Base-by-base conservation (phyloP, 2,113 vertebrate genomes). In the Cyprinus carpio region DNA sequence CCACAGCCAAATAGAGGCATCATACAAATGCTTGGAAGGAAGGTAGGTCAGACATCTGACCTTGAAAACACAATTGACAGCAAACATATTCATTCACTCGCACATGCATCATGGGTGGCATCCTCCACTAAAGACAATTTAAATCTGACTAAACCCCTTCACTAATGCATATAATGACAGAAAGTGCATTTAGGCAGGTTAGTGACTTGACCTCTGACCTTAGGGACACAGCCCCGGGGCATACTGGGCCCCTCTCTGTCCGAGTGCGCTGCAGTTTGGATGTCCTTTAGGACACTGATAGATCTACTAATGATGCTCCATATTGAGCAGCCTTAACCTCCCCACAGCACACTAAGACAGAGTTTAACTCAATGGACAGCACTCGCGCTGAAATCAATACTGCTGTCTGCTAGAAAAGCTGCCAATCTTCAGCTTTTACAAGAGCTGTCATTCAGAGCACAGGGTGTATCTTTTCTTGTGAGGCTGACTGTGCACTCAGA, bases 161-260 rank as follows among this genome's bases (percentile, higher is more conserved):
- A 60, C 85, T 86, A 83, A 84, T 84, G 82, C 84, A 87, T 74
- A 83, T 84, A 81, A 84, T 56, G 78, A 86, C 74, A 78, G 84
- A 69, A 46, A 87, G 82, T 87, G 88, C 82, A 87, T 89, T 87
- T 86, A 86, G 71, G 54, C 74, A 65, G 64, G 62, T 54, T 54
- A 20, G n/a, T 86, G 79, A 20, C 74, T 84, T 51, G 85, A 89
- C 86, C 88, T 84, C 37, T 87, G 78, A 89, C 84, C 65, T 82
- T 58, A 18, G 29, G 37, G 84, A 74, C 69, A 62, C 58, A 60
- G 65, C 20, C 76, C 77, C 6, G 8, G 75, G 82, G 40, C 1
- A 43, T 10, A 43, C 40, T 10, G 40, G 40, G 83, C 64, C 60
- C 34, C 10, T 85, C 54, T 37, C 56, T n/a, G 62, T 62, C 56